Percentiles rank a stretch among this genome's conserved stretches.
These are phyloP conservation scores for Xylocampa areola DNA, from an alignment of 2,888 invertebrate species.

Conservation along the genomic window DNA sequence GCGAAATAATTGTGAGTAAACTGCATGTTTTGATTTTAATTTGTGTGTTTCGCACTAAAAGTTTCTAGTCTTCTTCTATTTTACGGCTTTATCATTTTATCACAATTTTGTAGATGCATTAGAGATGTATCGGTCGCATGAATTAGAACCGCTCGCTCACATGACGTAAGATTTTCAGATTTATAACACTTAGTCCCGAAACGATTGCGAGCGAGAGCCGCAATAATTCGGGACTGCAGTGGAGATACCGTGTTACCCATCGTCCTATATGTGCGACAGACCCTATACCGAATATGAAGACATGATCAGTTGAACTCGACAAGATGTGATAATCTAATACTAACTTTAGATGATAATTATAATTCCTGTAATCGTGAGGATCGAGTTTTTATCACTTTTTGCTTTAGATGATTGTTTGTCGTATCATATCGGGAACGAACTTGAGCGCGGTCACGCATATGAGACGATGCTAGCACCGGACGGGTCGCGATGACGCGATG, in stretches of 20 bases:
- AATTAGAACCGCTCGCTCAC: slow-evolving; percentile 49
- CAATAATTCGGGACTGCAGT: slow-evolving; percentile 1
- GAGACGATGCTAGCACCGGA: background rate
- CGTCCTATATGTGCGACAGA: slow-evolving; percentile 2
- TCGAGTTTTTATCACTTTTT: too few species aligned
- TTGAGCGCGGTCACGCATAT: background rate
- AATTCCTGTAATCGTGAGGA: too few species aligned
- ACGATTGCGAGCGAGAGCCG: slow-evolving; percentile 3
- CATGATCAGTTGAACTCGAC: too few species aligned
- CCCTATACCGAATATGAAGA: slow-evolving; percentile 3
- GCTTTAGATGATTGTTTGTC: too few species aligned
- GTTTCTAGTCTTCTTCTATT: slow-evolving; percentile 38
- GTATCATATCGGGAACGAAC: background rate
- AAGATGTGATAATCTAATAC: too few species aligned
- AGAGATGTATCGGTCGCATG: slow-evolving; percentile 49
- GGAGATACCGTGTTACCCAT: slow-evolving; percentile 9
- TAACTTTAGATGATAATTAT: too few species aligned
- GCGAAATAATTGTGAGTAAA: slow-evolving; percentile 31
- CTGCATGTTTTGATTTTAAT: slow-evolving; percentile 46
- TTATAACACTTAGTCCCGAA: slow-evolving; percentile 36
- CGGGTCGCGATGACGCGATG: background rate
- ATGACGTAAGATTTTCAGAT: slow-evolving; percentile 84
- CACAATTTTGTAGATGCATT: slow-evolving; percentile 15
- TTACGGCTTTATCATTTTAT: slow-evolving; percentile 25
- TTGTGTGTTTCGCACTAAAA: slow-evolving; percentile 30